Evolutionary conservation across 1,140 invertebrate species (phyloP).

Genomic region (roundworm (Caenorhabditis elegans)): DNA sequence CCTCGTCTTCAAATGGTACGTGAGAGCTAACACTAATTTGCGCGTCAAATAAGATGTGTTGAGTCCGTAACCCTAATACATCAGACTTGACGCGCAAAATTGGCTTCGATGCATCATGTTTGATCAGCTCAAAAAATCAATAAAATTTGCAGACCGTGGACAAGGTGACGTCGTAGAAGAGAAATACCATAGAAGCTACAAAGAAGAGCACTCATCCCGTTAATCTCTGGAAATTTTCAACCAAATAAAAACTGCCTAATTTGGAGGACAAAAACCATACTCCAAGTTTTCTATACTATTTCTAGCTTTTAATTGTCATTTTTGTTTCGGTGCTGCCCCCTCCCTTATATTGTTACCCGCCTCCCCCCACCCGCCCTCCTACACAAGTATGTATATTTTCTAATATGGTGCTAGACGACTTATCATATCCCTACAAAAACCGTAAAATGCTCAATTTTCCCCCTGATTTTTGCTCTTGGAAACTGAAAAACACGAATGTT

Average conservation of each 20-base stretch:
- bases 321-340: background rate
- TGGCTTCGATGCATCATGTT: too few relatives aligned
- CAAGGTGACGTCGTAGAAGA: conserved; percentile 38
- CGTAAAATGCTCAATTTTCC: background rate
- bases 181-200: conserved; percentile 43
- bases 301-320: conserved; percentile 8
- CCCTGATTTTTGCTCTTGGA: background rate
- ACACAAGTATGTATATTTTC: conserved; percentile 16
- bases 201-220: conserved; percentile 26
- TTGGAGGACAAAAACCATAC: too few relatives aligned
- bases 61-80: too few relatives aligned
- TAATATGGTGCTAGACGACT: conserved; percentile 6
- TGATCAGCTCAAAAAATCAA: too few relatives aligned
- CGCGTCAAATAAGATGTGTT: too few relatives aligned
- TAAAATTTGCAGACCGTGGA: conserved; percentile 4
- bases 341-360: background rate
- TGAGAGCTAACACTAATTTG: background rate
- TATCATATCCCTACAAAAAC: conserved; percentile 3
- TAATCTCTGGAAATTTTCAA: background rate
- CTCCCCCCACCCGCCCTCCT: background rate
- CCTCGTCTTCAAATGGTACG: conserved; percentile 61
- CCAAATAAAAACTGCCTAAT: background rate
- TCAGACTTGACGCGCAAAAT: too few relatives aligned
- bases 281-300: background rate
- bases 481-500: background rate